phyloP scores from a whole-genome alignment of 2,797 vertebrate genomes.

The Clamator glandarius region DNA sequence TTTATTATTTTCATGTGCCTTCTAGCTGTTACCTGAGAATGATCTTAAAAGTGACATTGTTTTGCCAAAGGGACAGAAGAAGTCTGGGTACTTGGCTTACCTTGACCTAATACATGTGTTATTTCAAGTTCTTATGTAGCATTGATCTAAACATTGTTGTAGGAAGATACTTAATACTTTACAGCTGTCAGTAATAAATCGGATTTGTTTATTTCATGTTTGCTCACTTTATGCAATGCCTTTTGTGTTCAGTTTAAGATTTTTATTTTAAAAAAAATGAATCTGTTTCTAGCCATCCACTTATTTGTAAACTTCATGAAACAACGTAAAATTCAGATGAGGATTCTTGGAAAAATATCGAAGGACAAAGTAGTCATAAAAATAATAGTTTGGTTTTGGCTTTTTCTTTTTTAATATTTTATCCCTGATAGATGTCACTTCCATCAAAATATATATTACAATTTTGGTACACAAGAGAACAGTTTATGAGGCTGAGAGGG shows the following conservation, averaged over 20 bases:
- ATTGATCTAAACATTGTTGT: neutral
- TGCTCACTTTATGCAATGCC: neutral
- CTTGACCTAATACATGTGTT: neutral
- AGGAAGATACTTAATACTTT: neutral
- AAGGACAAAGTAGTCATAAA: neutral
- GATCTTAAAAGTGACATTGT: neutral
- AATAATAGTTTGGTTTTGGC: neutral
- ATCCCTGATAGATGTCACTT: neutral
- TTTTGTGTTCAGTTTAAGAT: neutral
- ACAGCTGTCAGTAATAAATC: neutral
- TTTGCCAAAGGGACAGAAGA: fast-evolving
- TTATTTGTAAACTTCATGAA: neutral
- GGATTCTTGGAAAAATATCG: neutral
- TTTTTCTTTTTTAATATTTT: neutral
- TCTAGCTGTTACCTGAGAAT: neutral
- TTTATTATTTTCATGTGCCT: neutral
- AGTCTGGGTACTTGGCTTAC: neutral
- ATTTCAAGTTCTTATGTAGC: neutral
- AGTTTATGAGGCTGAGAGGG: neutral
- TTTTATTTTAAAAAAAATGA: neutral
- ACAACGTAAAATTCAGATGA: neutral
- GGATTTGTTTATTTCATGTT: neutral
- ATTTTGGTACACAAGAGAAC: neutral
- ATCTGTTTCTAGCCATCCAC: neutral
- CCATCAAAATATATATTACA: neutral